phyloP scores from a whole-genome alignment of 2,113 vertebrate species.

The Bostrychus sinensis region DNA sequence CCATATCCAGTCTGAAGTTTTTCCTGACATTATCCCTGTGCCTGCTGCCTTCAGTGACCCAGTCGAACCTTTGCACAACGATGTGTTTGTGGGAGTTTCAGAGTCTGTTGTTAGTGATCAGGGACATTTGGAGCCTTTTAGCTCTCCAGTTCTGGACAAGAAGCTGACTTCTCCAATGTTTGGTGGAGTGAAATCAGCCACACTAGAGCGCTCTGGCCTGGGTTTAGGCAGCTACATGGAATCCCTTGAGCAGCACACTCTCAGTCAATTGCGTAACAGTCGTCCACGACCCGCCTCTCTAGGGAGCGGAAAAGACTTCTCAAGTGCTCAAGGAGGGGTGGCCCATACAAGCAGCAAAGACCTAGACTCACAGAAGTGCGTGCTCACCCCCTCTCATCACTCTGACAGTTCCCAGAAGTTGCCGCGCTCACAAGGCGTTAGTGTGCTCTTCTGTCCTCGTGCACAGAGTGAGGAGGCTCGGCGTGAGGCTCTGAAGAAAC shows the following conservation, averaged over 20 bases:
- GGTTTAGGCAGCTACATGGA: slow-evolving; percentile 60
- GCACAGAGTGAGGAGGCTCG: slow-evolving; percentile 76
- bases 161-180: slow-evolving; percentile 28
- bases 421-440: slow-evolving; percentile 81
- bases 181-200: slow-evolving; percentile 81
- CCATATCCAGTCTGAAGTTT: slow-evolving; percentile 9
- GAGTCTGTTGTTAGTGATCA: not conserved
- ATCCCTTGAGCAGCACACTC: slow-evolving; percentile 32
- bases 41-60: slow-evolving; percentile 57
- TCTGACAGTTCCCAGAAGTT: slow-evolving; percentile 65
- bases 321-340: slow-evolving; percentile 30
- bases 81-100: slow-evolving; percentile 7
- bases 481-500: slow-evolving; percentile 86
- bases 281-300: slow-evolving; percentile 81
- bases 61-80: not conserved
- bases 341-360: slow-evolving; percentile 43
- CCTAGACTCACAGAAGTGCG: slow-evolving; percentile 35
- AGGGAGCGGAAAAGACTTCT: slow-evolving; percentile 80
- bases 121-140: not conserved
- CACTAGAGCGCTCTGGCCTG: slow-evolving; percentile 79
- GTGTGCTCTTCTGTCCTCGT: slow-evolving; percentile 87
- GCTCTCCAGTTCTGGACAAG: slow-evolving; percentile 20
- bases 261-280: slow-evolving; percentile 63
- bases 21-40: slow-evolving; percentile 45
- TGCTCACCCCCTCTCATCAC: slow-evolving; percentile 48